Percentiles rank a stretch among this genome's conserved stretches.
Conservation (phyloP, 2,888 invertebrate species). For the Drosophila infuscata region DNA sequence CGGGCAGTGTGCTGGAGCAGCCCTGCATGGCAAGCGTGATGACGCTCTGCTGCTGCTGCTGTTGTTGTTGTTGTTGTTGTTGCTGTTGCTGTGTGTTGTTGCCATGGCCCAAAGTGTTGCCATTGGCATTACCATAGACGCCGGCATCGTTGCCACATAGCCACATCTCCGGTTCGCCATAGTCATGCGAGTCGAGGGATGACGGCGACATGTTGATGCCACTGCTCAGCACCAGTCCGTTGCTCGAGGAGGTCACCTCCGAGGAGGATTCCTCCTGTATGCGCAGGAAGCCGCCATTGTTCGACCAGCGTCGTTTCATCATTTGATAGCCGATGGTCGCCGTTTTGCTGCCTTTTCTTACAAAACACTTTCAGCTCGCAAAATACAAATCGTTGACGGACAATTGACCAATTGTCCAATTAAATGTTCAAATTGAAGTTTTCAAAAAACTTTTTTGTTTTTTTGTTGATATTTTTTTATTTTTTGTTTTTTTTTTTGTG, state of each 20-base stretch:
- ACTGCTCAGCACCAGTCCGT: slow-evolving; percentile 87
- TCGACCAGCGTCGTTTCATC: slow-evolving; percentile 93
- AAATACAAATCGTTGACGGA: slow-evolving; percentile 25
- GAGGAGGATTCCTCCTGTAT: slow-evolving; percentile 91
- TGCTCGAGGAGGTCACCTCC: slow-evolving; percentile 90
- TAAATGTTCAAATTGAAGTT: neutral
- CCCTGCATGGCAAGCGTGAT: slow-evolving; percentile 85
- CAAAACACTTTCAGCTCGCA: slow-evolving; percentile 10
- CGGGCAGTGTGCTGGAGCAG: slow-evolving; percentile 85
- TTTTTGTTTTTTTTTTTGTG: slow-evolving; percentile 4
- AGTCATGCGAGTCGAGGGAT: slow-evolving; percentile 90
- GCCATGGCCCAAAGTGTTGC: slow-evolving; percentile 66
- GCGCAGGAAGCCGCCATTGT: slow-evolving; percentile 90
- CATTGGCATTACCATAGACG: slow-evolving; percentile 53
- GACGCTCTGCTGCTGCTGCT: slow-evolving; percentile 82
- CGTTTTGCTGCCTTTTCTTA: slow-evolving; percentile 65
- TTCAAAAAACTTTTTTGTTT: neutral
- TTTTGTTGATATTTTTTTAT: neutral
- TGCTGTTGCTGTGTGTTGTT: slow-evolving; percentile 37
- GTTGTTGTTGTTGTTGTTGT: slow-evolving; percentile 67
- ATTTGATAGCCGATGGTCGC: slow-evolving; percentile 82
- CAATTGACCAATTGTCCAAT: slow-evolving; percentile 42
- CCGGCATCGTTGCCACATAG: slow-evolving; percentile 87
- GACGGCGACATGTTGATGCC: slow-evolving; percentile 92
- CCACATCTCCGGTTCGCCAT: slow-evolving; percentile 93